Conservation (phyloP, 2,113 vertebrate species). For the Machaerirhynchus nigripectus region DNA sequence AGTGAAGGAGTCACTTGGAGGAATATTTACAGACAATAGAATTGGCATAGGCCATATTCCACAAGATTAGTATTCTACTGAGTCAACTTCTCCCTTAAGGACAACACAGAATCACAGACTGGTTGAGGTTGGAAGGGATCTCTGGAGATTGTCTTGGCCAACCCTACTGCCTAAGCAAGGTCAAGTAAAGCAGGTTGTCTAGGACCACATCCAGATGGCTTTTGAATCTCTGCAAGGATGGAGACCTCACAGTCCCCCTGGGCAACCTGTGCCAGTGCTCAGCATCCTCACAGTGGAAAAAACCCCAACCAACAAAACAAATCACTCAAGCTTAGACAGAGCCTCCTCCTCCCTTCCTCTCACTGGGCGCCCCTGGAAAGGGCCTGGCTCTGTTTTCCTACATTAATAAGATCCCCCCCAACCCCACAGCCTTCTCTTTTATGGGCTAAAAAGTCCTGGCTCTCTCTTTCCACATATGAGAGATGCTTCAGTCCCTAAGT, state of each 20-base stretch:
- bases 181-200: background rate
- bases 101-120: background rate
- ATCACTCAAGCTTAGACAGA: background rate
- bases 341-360: background rate
- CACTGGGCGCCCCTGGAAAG: background rate
- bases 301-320: background rate
- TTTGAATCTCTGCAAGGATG: background rate
- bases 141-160: background rate
- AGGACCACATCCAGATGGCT: fast-evolving
- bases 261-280: background rate
- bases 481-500: background rate
- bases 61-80: background rate
- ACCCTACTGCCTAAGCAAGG: background rate
- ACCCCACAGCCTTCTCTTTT: background rate
- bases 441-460: background rate
- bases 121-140: background rate
- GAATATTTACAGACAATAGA: fast-evolving
- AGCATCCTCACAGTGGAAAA: background rate
- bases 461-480: background rate
- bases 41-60: fast-evolving
- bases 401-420: background rate
- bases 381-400: background rate
- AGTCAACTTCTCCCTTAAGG: background rate
- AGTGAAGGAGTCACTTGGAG: background rate
- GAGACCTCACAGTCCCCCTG: background rate